A percentile compares a stretch with the other conserved stretches of the same genome.
These are phyloP conservation scores for Holacanthus passer DNA, from an alignment of 2,113 vertebrate genomes.

Conservation along the genomic window DNA sequence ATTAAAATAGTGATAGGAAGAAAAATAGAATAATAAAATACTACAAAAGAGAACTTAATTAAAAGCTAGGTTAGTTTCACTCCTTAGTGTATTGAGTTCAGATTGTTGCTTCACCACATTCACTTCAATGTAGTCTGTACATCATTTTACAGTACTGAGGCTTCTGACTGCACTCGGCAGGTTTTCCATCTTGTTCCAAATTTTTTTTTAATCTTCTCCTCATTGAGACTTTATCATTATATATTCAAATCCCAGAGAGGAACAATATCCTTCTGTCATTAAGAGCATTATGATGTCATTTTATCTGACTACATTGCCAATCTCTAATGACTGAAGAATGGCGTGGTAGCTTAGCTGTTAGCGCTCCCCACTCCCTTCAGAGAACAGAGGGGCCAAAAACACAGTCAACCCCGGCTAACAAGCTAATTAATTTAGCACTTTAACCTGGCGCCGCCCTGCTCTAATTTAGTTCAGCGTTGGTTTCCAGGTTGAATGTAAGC, in stretches of 20 bases:
- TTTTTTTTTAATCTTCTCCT: not conserved
- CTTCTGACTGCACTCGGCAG: not conserved
- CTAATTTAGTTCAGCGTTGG: slow-evolving; percentile 33
- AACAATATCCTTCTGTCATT: not conserved
- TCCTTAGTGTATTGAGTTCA: too few relatives aligned
- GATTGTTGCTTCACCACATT: not conserved
- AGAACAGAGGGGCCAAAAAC: slow-evolving; percentile 32
- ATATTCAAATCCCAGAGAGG: slow-evolving; percentile 21
- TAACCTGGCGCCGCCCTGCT: not conserved
- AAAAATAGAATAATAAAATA: not conserved
- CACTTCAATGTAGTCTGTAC: not conserved
- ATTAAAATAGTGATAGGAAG: not conserved
- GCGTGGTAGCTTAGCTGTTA: slow-evolving; percentile 32
- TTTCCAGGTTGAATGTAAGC: slow-evolving; percentile 56
- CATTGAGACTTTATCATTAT: not conserved
- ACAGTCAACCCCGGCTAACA: slow-evolving; percentile 19
- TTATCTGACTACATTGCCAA: not conserved
- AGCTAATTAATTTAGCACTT: slow-evolving; percentile 48
- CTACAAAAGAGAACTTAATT: too few relatives aligned
- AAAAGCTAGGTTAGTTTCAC: too few relatives aligned
- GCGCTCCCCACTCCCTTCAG: slow-evolving; percentile 7
- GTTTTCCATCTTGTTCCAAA: not conserved
- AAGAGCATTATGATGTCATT: not conserved
- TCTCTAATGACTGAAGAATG: not conserved
- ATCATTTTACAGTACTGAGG: not conserved